Base-by-base conservation (phyloP, 1,140 invertebrate genomes). In the Macrosteles quadrilineatus region DNA sequence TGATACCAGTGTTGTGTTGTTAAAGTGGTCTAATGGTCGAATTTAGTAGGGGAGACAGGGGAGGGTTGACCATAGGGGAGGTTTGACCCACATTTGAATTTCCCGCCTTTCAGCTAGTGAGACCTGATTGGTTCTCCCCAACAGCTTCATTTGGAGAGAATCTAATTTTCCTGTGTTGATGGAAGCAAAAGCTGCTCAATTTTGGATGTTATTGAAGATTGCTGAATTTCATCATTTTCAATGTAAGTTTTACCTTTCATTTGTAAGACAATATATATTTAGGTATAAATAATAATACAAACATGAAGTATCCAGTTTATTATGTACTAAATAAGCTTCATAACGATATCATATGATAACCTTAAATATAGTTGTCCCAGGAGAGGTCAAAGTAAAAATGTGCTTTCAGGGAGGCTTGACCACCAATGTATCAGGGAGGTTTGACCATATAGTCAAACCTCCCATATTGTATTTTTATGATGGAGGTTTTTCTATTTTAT, bases 341-440 rank as follows among this genome's bases (percentile, higher is more conserved):
- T 9, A 40, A 40, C 17, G 6, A 17, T 40, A 17, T 40, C 6
- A 17, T 40, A 40, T 6, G 17, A n/a, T n/a, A n/a, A n/a, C n/a
- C n/a, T n/a, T n/a, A n/a, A n/a, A n/a, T n/a, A n/a, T 50, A 19
- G 14, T 50, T 17, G 14, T 19, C 47, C 47, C 47, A 50, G 47
- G n/a, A 21, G 14, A 50, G 47, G 14, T 50, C n/a, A 50, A 50
- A 17, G 47, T 50, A 50, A 50, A 50, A 50, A 50, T 50, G 47
- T 50, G 47, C 47, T 50, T 50, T 50, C 14, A 50, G 47, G 47
- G 47, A 50, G 47, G 47, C 47, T 50, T 50, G 14, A 50, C 14
- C 47, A 21, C 21, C 14, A 50, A 50, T 19, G 21, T 11, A 21
- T 50, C 14, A 36, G 32, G 32, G 14, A 50, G 14, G 21, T 50